These are phyloP conservation scores for Fragum fragum DNA, from an alignment of 2,888 invertebrate genomes.

Conservation along the genomic window DNA sequence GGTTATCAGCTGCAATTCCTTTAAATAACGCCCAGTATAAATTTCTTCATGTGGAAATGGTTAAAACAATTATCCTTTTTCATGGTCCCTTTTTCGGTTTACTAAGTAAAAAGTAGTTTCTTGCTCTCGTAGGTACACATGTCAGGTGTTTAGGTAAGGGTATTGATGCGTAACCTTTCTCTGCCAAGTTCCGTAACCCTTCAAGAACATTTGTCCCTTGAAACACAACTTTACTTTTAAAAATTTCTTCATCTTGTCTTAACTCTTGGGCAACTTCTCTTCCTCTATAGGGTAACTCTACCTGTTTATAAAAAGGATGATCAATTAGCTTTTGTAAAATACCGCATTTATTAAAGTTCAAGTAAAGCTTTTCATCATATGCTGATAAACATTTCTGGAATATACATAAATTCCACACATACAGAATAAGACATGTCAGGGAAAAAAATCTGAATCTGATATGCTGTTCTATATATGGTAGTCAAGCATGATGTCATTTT, in stretches of 20 bases:
- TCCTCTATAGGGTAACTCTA: constrained; percentile 59
- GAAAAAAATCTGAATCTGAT: too few relatives aligned
- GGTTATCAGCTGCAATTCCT: too few relatives aligned
- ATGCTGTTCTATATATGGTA: too few relatives aligned
- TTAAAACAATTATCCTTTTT: neutral
- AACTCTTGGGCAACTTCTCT: constrained; percentile 46
- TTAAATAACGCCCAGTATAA: neutral
- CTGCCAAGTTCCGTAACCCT: constrained; percentile 77
- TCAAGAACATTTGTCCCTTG: constrained; percentile 79
- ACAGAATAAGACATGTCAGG: too few relatives aligned
- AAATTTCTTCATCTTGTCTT: constrained; percentile 30
- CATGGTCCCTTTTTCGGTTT: constrained; percentile 29
- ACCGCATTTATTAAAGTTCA: too few relatives aligned
- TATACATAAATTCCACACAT: too few relatives aligned
- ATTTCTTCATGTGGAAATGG: neutral
- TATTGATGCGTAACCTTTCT: constrained; percentile 72
- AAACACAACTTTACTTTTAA: constrained; percentile 75
- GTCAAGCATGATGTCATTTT: too few relatives aligned
- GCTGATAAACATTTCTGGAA: too few relatives aligned
- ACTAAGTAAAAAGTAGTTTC: constrained; percentile 74
- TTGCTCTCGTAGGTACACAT: constrained; percentile 72
- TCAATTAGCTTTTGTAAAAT: too few relatives aligned
- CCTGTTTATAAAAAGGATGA: constrained; percentile 37
- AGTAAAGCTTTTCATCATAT: too few relatives aligned
- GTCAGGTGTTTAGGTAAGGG: constrained; percentile 78